These are phyloP conservation scores for Syngnathus scovelli DNA, from an alignment of 2,113 vertebrate species.

Conservation along the genomic window DNA sequence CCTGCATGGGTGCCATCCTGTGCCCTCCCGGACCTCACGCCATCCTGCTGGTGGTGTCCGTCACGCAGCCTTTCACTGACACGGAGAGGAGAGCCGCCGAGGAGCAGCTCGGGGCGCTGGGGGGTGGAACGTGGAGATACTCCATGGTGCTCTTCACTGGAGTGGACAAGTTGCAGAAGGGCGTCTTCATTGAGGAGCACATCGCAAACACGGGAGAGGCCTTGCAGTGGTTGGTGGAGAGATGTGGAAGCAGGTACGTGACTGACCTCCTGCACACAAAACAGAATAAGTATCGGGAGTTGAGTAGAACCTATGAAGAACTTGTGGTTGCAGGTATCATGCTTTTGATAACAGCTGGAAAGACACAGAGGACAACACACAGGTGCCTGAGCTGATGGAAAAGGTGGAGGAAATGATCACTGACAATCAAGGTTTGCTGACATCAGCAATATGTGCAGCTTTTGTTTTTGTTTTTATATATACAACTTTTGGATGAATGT, in stretches of 20 bases:
- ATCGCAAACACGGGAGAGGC: conserved; percentile 65
- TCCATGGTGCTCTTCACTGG: conserved; percentile 69
- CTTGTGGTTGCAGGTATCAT: conserved; percentile 58
- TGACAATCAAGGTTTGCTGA: conserved; percentile 64
- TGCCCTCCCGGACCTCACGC: conserved; percentile 70
- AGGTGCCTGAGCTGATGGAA: conserved; percentile 69
- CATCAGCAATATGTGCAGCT: background rate
- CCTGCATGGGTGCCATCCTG: conserved; percentile 66
- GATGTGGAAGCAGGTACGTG: conserved; percentile 65
- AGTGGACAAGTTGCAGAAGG: conserved; percentile 63
- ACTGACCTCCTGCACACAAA: no score
- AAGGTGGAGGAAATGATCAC: conserved; percentile 73
- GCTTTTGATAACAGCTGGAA: conserved; percentile 66
- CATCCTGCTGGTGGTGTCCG: conserved; percentile 66
- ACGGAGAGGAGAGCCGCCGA: conserved; percentile 59
- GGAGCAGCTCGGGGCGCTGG: conserved; percentile 61
- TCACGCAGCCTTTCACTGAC: conserved; percentile 64
- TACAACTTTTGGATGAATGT: background rate
- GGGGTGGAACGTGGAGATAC: conserved; percentile 69
- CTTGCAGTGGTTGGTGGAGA: conserved; percentile 72
- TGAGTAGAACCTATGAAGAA: no score
- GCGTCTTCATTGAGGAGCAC: conserved; percentile 67
- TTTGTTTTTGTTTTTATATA: background rate
- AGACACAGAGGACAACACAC: conserved; percentile 64
- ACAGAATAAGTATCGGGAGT: no score